Base-by-base conservation (phyloP, 2,113 vertebrate species). In the Zosterops lateralis region DNA sequence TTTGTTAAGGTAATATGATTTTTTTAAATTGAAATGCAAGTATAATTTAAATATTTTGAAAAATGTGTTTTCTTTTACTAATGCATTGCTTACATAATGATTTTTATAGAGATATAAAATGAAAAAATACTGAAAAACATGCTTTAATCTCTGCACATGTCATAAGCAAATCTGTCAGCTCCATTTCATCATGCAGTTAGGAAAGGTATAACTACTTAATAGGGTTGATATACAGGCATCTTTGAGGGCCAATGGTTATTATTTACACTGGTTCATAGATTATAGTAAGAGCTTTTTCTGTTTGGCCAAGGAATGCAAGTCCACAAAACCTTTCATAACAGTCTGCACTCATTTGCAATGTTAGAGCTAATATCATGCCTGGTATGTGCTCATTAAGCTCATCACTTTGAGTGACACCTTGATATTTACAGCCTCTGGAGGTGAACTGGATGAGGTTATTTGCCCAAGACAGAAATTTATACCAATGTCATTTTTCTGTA, bases 401-500 rank as follows among this genome's bases (percentile, higher is more conserved):
- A 71, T 91, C 92, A 61, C 54, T 91, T 80, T 96, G 92, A 93
- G 67, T 74, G 84, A 50, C 83, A 96, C 80, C 57, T 84, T 97
- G 94, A 87, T 2, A 2, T 96, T 96, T 90, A 36, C 88, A 90
- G 57, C 45, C 64, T 93, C 86, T 87, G 67, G 64, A 85, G 76
- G 26, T 58, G 81, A 95, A 47, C 77, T 90, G 78, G 72, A 76
- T 84, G 80, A 85, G 25, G 50, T 66, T 91, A 26, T 82, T 93
- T 96, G 32, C 65, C 45, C 62, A 57, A 78, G 4, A 36, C 38
- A 76, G 68, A 19, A 79, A 38, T 86, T 96, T 87, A 53, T 60
- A 62, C 36, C 67, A 80, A 29, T 2, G 14, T 38, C 8, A 6
- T 65, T 92, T 77, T 89, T 24, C 73, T 85, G 42, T 48, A 79